A percentile compares a stretch with the other conserved stretches of the same genome.
Conservation (phyloP, 2,797 vertebrate genomes). For the Myotis daubentonii region DNA sequence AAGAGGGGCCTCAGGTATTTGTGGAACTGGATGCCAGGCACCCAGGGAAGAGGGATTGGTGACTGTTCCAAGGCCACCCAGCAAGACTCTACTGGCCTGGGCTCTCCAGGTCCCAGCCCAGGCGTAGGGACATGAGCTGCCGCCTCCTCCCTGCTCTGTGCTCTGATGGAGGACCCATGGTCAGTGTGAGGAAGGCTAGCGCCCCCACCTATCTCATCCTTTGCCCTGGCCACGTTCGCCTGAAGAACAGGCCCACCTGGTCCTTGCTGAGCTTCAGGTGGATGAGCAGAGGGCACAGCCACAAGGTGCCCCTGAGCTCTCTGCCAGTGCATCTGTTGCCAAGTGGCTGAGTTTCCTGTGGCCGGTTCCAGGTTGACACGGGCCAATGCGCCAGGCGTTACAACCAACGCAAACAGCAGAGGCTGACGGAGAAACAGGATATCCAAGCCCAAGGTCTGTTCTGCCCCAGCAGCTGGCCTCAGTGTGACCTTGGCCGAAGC, state of each 20-base stretch:
- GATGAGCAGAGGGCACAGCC: neutral
- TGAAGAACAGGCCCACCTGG: neutral
- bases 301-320: neutral
- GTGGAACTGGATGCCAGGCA: neutral
- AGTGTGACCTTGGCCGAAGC: rapidly evolving
- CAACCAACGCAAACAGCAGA: constrained; percentile 48
- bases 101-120: neutral
- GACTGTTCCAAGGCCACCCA: neutral
- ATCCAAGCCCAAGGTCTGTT: neutral
- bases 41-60: neutral
- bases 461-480: neutral
- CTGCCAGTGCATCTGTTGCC: neutral
- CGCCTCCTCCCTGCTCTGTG: neutral
- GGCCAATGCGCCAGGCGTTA: neutral
- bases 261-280: neutral
- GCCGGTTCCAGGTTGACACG: neutral
- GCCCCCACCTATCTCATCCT: neutral
- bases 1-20: neutral
- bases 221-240: rapidly evolving
- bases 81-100: neutral
- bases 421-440: neutral
- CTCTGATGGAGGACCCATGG: rapidly evolving
- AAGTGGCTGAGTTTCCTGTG: neutral
- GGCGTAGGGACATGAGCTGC: too few relatives aligned
- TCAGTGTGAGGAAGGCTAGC: rapidly evolving